Evolutionary conservation across 2,888 invertebrate species (phyloP).

Genomic region (Plebejus argus): DNA sequence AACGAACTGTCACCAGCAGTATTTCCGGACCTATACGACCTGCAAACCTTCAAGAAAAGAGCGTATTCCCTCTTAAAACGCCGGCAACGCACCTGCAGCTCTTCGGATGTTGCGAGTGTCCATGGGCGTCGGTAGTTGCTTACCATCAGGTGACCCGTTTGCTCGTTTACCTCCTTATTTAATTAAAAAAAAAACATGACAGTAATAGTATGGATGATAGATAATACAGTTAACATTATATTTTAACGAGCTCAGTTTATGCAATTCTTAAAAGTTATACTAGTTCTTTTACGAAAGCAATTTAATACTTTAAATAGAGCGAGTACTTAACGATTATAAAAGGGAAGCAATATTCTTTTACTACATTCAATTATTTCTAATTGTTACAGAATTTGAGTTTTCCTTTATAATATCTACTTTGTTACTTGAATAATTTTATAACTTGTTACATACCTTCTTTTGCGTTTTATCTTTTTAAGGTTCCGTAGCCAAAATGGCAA

Average conservation of each 20-base stretch:
- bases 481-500: too few species aligned
- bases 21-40: too few species aligned
- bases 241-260: not conserved
- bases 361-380: not conserved
- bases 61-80: too few species aligned
- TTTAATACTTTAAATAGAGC: not conserved
- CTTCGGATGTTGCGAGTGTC: too few species aligned
- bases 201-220: too few species aligned
- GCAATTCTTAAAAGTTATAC: not conserved
- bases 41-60: too few species aligned
- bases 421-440: not conserved
- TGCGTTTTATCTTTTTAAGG: not conserved
- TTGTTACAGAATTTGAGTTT: not conserved
- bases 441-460: not conserved
- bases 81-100: too few species aligned
- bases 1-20: too few species aligned
- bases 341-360: slow-evolving; percentile 3
- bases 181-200: too few species aligned
- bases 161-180: too few species aligned
- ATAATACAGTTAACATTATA: not conserved
- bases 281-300: not conserved
- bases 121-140: too few species aligned
- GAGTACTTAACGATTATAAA: not conserved
- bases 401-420: not conserved
- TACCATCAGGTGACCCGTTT: too few species aligned